Percentiles rank a stretch among this genome's conserved stretches.
Evolutionary conservation across 2,888 invertebrate species (phyloP).

Genomic region (Campoplex capitator): DNA sequence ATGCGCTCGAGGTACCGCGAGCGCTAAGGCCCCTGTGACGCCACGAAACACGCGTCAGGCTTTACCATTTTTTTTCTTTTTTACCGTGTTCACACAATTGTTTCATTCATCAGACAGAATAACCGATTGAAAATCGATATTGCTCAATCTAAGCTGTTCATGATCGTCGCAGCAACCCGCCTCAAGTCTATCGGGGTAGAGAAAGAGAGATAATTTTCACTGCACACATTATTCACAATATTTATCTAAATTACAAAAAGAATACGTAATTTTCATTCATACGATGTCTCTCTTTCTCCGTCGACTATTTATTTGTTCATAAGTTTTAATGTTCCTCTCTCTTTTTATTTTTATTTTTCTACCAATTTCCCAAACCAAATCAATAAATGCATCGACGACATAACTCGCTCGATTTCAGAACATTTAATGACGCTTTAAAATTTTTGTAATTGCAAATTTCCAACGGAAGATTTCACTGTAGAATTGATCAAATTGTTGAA

Average conservation of each 20-base stretch:
- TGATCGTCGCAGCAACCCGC: conserved; percentile 49
- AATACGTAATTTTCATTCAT: conserved; percentile 30
- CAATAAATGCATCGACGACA: neutral
- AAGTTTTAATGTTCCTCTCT: neutral
- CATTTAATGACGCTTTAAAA: neutral
- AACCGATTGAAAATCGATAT: conserved; percentile 1
- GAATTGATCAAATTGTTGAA: neutral
- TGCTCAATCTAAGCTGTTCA: neutral
- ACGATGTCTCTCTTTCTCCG: conserved; percentile 36
- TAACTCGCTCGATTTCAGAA: neutral
- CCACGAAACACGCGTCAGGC: conserved; percentile 68
- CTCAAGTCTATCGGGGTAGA: conserved; percentile 54
- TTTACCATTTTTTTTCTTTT: conserved; percentile 60
- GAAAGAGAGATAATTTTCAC: conserved; percentile 40
- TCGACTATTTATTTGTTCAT: conserved; percentile 11
- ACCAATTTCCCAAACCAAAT: conserved; percentile 1
- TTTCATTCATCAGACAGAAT: conserved; percentile 55
- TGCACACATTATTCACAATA: conserved; percentile 34
- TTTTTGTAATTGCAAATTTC: neutral
- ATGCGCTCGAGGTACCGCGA: conserved; percentile 66
- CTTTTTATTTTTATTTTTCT: neutral
- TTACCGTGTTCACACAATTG: conserved; percentile 55
- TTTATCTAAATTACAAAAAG: conserved; percentile 45
- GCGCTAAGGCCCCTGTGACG: conserved; percentile 74
- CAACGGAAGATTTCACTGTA: neutral